phyloP scores from a whole-genome alignment of 2,113 vertebrate species.

The Xenopus borealis region DNA sequence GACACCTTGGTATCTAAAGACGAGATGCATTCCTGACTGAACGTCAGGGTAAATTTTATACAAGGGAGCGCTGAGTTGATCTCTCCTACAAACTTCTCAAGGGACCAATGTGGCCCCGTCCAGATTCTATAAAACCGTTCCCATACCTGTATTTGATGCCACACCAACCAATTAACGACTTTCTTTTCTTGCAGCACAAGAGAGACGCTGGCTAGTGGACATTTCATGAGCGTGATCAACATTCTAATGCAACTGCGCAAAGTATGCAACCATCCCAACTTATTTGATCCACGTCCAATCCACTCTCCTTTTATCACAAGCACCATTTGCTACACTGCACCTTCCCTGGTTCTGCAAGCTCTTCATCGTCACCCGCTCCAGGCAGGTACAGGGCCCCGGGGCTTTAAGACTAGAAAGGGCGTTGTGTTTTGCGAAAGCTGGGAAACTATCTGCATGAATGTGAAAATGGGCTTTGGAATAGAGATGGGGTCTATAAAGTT shows the following conservation, averaged over 20 bases:
- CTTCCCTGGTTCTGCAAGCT: conserved; percentile 77
- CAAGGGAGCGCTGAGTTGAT: too few species aligned
- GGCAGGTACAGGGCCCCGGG: conserved; percentile 60
- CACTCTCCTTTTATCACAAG: conserved; percentile 88
- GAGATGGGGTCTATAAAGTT: background rate
- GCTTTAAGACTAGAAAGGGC: background rate
- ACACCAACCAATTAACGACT: too few species aligned
- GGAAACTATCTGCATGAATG: background rate
- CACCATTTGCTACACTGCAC: conserved; percentile 78
- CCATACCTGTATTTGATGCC: too few species aligned
- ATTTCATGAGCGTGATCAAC: conserved; percentile 97
- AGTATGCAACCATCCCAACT: conserved; percentile 94
- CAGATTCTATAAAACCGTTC: too few species aligned
- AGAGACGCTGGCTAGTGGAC: conserved; percentile 87
- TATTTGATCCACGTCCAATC: conserved; percentile 91
- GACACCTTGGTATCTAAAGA: too few species aligned
- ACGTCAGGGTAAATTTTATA: too few species aligned
- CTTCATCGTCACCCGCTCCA: conserved; percentile 76
- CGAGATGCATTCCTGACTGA: too few species aligned
- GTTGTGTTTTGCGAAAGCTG: too few species aligned
- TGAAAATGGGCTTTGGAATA: background rate
- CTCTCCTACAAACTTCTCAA: too few species aligned
- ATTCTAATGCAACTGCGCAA: conserved; percentile 95
- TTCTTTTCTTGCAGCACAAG: conserved; percentile 68
- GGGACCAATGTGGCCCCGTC: too few species aligned